Evolutionary conservation across 2,797 vertebrate species (phyloP), one percentile per base, ranked within the genome.

Genomic region (Echeneis naucrates): DNA sequence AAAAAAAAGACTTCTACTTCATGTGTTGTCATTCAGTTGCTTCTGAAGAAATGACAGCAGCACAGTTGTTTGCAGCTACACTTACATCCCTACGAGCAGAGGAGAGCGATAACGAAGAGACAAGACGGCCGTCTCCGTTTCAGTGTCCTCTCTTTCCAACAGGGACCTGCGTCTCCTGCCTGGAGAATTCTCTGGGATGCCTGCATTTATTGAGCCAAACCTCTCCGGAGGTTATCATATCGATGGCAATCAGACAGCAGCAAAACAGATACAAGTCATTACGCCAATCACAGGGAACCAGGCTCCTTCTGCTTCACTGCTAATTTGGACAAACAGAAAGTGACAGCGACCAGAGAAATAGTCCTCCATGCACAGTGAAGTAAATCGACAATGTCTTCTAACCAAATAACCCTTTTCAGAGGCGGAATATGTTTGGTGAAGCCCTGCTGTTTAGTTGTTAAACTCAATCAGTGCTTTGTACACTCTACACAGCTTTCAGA

Each of bases 221-320:
- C 70, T 80, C 79, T 81, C 70, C 10, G 51, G 75, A 83, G 77
- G 74, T 81, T 67, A 68, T 84, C 56, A 54, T 47, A 72, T 33
- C 68, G 69, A 79, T 78, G 80, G 59, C 63, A 68, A 83, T 82
- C 80, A 71, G 59, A 76, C 48, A 13, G 55, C 2, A 69, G 50
- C 58, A 72, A 42, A 81, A 75, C 57, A 71, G 75, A 88, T 61
- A 66, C 57, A 77, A 64, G 73, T 78, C 80, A 84, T 89, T 82
- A 80, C 53, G 75, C 72, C 47, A 73, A 70, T 87, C 60, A 72
- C 19, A 66, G 61, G 67, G 74, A 87, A 53, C 63, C 74, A 75
- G 80, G 75, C 77, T 77, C 76, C 59, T 45, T 33, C 72, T 54
- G 48, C 62, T 67, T 67, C 54, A 35, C 65, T 51, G 75, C 51